phyloP scores from a whole-genome alignment of 2,113 vertebrate genomes.

The Carlito syrichta region DNA sequence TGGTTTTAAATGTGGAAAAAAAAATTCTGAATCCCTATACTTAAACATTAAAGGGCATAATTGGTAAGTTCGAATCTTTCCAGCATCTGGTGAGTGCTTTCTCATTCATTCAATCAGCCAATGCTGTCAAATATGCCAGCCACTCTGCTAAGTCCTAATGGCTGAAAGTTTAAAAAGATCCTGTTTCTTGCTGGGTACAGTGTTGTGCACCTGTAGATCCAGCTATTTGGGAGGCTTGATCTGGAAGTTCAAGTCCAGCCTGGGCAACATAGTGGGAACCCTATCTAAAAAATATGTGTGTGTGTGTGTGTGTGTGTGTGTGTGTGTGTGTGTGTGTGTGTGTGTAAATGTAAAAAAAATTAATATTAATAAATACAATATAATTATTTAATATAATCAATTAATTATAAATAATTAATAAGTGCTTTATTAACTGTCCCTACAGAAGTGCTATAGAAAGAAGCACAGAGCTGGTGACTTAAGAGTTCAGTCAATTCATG shows the following conservation, averaged over 20 bases:
- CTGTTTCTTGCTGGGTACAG: background rate
- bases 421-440: background rate
- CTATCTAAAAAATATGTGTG: no score
- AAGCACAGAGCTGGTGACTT: background rate
- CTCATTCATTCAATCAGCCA: background rate
- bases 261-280: no score
- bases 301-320: no score
- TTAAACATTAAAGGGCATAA: constrained; percentile 17
- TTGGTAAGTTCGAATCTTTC: constrained; percentile 9
- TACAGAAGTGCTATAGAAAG: background rate
- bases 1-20: constrained; percentile 26
- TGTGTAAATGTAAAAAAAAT: no score
- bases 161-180: constrained; percentile 14
- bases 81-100: background rate
- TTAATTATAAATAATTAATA: background rate
- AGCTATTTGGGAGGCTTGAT: no score
- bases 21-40: background rate
- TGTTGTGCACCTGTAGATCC: no score
- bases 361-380: background rate
- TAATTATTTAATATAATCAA: background rate
- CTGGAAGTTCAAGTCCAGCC: no score
- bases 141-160: background rate
- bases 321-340: no score
- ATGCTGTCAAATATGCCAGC: background rate
- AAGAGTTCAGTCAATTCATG: background rate